Base-by-base conservation (phyloP, 2,888 invertebrate species). In the Anthrax anthrax region DNA sequence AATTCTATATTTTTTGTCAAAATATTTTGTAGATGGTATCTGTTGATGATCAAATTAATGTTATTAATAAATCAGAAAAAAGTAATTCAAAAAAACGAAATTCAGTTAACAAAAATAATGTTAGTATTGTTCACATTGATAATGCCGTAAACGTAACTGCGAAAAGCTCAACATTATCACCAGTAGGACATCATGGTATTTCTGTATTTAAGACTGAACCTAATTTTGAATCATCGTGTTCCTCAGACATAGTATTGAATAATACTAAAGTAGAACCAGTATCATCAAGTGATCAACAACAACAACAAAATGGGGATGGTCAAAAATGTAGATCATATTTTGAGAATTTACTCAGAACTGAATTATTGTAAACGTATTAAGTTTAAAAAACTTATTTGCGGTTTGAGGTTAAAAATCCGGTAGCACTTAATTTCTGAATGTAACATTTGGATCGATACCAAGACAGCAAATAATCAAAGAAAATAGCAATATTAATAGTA, bases 171-270 rank as follows among this genome's bases (percentile, higher is more conserved):
- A 23, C 23, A 23, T 23, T 8, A 23, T 23, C 23, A 23, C 8
- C 23, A 23, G 4, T 23, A 23, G 8, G 23, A 23, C 23, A 6
- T 8, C 5, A 4, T 23, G 23, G 23, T 23, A 23, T 32, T 32
- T 38, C 42, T 27, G 16, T 46, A n/a, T 46, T 46, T 32, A 46
- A 46, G 34, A 39, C 46, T 42, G 46, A 46, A 38, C 46, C 46
- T 34, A 38, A 37, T 18, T 46, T 42, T 32, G 42, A 42, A n/a
- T 37, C 42, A 32, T 32, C 29, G 29, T 32, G 10, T 32, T 32
- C 29, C 29, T 12, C 12, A 12, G 29, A 32, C 3, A 12, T 12
- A 12, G 12, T 12, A 32, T n/a, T 37, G 16, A n/a, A 37, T 17
- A 14, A 37, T 32, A 32, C 12, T 12, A 32, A 32, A 12, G 13